Conservation (phyloP, 2,888 invertebrate species). For the Lithophane semibrunnea region DNA sequence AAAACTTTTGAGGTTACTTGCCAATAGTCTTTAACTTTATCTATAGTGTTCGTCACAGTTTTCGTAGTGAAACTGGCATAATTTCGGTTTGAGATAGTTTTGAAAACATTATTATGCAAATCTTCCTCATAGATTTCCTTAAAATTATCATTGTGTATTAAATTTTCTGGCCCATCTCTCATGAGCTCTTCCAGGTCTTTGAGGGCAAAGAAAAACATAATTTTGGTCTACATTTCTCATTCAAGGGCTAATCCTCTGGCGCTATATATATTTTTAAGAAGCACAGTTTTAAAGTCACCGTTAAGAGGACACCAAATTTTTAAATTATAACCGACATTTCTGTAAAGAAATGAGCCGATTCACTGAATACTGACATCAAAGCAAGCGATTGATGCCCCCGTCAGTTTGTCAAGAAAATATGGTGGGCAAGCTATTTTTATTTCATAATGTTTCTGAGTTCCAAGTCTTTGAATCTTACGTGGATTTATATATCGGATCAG, state of each 20-base stretch:
- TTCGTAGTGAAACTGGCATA: neutral
- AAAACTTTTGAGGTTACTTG: constrained; percentile 8
- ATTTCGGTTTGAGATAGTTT: neutral
- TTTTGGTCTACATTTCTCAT: neutral
- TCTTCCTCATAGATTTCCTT: neutral
- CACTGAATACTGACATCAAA: constrained; percentile 77
- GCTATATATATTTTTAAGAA: neutral
- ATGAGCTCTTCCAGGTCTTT: neutral
- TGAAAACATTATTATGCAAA: neutral
- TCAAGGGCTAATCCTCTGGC: constrained; percentile 17
- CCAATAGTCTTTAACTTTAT: neutral
- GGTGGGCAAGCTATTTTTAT: constrained; percentile 52
- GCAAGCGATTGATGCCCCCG: constrained; percentile 75
- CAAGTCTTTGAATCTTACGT: constrained; percentile 37
- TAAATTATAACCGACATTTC: constrained; percentile 56
- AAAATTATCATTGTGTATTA: neutral
- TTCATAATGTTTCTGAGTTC: constrained; percentile 31
- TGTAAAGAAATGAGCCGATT: constrained; percentile 65
- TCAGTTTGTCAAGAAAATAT: constrained; percentile 72
- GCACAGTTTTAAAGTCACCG: constrained; percentile 12
- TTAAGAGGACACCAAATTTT: constrained; percentile 46
- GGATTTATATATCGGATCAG: constrained; percentile 39
- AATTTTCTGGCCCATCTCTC: neutral
- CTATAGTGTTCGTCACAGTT: neutral
- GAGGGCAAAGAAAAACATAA: neutral